Evolutionary conservation across 1,140 invertebrate species (phyloP).

Genomic region (Mercenaria mercenaria): DNA sequence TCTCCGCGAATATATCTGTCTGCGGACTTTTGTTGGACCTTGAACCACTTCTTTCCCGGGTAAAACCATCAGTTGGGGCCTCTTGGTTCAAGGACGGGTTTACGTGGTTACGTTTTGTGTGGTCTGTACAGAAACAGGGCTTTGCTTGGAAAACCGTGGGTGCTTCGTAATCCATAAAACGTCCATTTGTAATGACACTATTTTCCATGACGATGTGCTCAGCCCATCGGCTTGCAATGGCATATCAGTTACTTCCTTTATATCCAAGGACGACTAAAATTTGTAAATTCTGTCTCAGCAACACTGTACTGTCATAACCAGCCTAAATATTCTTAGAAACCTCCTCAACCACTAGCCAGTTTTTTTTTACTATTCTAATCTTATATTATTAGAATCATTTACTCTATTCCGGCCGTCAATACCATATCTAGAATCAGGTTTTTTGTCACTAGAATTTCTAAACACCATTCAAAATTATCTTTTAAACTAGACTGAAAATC

Average conservation of each 20-base stretch:
- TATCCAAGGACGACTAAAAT: no score
- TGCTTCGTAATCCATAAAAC: background rate
- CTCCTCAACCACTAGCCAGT: no score
- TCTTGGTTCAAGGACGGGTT: background rate
- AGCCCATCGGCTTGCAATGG: background rate
- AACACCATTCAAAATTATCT: no score
- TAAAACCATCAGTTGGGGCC: background rate
- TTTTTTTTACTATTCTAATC: no score
- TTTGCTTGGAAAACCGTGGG: background rate
- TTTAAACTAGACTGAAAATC: no score
- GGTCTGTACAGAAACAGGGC: background rate
- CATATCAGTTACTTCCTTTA: background rate
- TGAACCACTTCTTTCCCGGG: background rate
- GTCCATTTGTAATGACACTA: background rate
- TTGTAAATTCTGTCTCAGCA: no score
- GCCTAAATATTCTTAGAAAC: no score
- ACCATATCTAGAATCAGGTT: no score
- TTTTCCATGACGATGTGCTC: background rate
- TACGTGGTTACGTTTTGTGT: background rate
- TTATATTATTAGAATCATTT: no score
- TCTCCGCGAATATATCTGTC: constrained; percentile 31
- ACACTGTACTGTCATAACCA: no score
- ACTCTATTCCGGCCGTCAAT: no score
- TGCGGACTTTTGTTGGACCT: background rate
- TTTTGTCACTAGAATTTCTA: no score